Evolutionary conservation across 1,140 invertebrate genomes (phyloP).

Genomic region (Rhagoletis pomonella): DNA sequence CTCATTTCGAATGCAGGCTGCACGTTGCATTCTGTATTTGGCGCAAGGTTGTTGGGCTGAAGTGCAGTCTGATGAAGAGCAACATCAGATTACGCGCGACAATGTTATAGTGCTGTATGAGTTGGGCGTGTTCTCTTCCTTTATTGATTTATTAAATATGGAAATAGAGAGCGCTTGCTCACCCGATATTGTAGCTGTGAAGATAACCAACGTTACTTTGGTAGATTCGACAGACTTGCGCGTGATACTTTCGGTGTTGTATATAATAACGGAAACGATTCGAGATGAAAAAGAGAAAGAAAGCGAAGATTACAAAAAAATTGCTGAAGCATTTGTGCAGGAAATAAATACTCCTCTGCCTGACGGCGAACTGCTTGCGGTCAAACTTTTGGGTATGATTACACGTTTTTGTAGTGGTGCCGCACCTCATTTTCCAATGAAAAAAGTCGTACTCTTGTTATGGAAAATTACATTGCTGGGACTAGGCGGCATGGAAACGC

Average conservation of each 20-base stretch:
- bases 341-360: conserved; percentile 85
- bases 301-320: conserved; percentile 81
- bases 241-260: conserved; percentile 93
- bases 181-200: conserved; percentile 85
- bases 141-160: conserved; percentile 94
- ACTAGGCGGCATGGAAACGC: conserved; percentile 89
- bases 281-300: conserved; percentile 80
- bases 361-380: conserved; percentile 90
- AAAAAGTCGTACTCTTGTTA: conserved; percentile 95
- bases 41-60: conserved; percentile 96
- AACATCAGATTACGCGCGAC: conserved; percentile 84
- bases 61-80: conserved; percentile 92
- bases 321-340: conserved; percentile 84
- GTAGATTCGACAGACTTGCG: conserved; percentile 94
- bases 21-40: conserved; percentile 92
- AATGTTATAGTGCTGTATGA: conserved; percentile 94
- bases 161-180: conserved; percentile 90
- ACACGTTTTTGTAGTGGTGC: conserved; percentile 95
- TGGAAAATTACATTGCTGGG: conserved; percentile 96
- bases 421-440: conserved; percentile 97
- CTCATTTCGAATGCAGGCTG: conserved; percentile 86
- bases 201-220: conserved; percentile 89
- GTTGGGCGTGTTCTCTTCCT: conserved; percentile 90
- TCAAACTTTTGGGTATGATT: conserved; percentile 95
- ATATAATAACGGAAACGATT: conserved; percentile 95